These are phyloP conservation scores for Gisinianus flammeolus DNA, from an alignment of 2,888 invertebrate genomes.

Conservation along the genomic window DNA sequence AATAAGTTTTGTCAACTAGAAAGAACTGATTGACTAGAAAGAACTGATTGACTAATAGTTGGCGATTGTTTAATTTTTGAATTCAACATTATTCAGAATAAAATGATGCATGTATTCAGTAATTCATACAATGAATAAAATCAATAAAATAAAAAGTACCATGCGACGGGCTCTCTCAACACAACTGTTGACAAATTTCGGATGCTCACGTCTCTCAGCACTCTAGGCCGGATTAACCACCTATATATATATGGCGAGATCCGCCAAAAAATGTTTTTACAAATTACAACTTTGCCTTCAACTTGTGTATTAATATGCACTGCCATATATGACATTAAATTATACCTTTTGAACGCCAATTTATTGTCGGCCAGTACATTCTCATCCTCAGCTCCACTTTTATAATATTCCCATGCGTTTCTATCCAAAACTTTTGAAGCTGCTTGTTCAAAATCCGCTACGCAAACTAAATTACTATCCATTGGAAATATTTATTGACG, in stretches of 20 bases:
- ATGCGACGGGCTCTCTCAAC: slow-evolving; percentile 69
- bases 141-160: no score
- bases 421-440: slow-evolving; percentile 72
- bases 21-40: no score
- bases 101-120: no score
- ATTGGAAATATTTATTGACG: no score
- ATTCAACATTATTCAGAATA: no score
- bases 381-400: slow-evolving; percentile 83
- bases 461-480: slow-evolving; percentile 23
- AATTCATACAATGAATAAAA: no score
- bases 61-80: no score
- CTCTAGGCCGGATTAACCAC: slow-evolving; percentile 70
- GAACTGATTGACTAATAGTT: no score
- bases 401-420: slow-evolving; percentile 80
- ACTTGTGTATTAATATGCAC: background rate
- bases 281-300: no score
- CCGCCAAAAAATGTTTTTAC: no score
- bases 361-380: slow-evolving; percentile 75
- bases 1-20: no score
- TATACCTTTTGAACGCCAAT: slow-evolving; percentile 75
- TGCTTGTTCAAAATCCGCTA: slow-evolving; percentile 75
- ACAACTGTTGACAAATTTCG: slow-evolving; percentile 70
- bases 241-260: slow-evolving; percentile 70
- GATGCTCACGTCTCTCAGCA: slow-evolving; percentile 74
- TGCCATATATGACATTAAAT: no score